A percentile compares a stretch with the other conserved stretches of the same genome.
These are phyloP conservation scores for Synodontis membranacea DNA, from an alignment of 2,113 vertebrate genomes.

Conservation along the genomic window DNA sequence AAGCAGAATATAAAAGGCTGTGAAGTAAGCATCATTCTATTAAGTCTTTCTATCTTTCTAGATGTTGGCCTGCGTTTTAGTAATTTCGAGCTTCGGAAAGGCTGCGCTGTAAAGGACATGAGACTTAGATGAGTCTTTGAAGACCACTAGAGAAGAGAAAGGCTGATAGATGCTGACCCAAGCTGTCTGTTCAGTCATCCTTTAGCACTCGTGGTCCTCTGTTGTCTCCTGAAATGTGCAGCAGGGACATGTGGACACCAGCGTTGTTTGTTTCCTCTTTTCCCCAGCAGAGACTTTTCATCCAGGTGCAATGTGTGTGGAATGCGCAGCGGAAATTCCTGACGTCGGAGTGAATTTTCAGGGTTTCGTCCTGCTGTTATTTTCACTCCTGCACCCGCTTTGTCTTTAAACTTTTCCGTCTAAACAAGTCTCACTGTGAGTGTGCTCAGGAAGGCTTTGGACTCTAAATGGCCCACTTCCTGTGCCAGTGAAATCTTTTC, in stretches of 20 bases:
- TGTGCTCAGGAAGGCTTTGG: conserved; percentile 33
- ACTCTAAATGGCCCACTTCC: conserved; percentile 48
- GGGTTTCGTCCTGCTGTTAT: not conserved
- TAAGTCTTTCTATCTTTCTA: not conserved
- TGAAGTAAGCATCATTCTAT: not conserved
- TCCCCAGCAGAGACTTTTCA: not conserved
- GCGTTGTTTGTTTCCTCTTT: not conserved
- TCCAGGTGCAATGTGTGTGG: conserved; percentile 24
- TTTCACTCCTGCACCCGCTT: not conserved
- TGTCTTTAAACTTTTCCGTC: not conserved
- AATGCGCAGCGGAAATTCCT: conserved; percentile 28
- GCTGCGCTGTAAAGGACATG: not conserved
- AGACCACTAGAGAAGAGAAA: not conserved
- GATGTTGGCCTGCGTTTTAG: no score
- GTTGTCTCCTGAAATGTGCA: conserved; percentile 11
- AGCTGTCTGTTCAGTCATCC: not conserved
- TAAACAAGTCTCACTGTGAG: not conserved
- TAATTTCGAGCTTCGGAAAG: not conserved
- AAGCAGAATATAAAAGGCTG: not conserved
- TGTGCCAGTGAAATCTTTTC: conserved; percentile 36
- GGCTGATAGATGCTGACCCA: not conserved
- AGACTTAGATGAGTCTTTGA: conserved; percentile 17
- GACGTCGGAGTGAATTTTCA: not conserved
- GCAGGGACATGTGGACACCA: not conserved
- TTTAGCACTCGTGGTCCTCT: not conserved